Conservation (phyloP, 2,797 vertebrate genomes). For the Tadarida brasiliensis region DNA sequence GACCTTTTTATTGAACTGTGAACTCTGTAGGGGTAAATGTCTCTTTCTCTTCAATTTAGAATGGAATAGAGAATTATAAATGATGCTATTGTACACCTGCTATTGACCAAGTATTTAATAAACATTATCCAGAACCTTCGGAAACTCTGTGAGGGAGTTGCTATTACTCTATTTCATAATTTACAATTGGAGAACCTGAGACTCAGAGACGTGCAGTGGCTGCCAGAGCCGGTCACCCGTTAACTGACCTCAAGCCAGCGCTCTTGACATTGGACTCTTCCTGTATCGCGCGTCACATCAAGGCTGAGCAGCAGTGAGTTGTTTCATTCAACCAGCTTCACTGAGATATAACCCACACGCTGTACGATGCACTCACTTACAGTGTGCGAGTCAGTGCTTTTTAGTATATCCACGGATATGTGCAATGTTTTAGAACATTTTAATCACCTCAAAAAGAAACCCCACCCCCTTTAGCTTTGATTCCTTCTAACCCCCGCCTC, state of each 20-base stretch:
- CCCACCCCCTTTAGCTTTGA: neutral
- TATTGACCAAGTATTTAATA: neutral
- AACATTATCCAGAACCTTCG: neutral
- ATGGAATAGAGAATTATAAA: neutral
- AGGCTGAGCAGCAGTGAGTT: neutral
- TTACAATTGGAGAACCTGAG: neutral
- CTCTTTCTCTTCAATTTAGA: neutral
- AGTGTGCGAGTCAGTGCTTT: neutral
- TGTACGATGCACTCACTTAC: neutral
- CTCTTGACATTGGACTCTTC: neutral
- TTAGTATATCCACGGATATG: neutral
- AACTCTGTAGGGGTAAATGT: neutral
- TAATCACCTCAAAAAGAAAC: neutral
- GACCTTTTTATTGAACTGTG: neutral
- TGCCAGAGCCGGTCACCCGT: neutral
- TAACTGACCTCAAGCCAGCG: neutral
- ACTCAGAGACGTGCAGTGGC: neutral
- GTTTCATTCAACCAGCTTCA: neutral
- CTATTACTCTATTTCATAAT: neutral
- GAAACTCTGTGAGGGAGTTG: neutral
- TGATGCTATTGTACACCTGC: neutral
- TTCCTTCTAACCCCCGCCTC: neutral
- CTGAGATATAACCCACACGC: neutral
- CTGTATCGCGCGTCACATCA: too few species aligned
- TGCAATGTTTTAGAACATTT: neutral